Evolutionary conservation across 2,888 invertebrate species (phyloP).

Genomic region (Meteorus colon): DNA sequence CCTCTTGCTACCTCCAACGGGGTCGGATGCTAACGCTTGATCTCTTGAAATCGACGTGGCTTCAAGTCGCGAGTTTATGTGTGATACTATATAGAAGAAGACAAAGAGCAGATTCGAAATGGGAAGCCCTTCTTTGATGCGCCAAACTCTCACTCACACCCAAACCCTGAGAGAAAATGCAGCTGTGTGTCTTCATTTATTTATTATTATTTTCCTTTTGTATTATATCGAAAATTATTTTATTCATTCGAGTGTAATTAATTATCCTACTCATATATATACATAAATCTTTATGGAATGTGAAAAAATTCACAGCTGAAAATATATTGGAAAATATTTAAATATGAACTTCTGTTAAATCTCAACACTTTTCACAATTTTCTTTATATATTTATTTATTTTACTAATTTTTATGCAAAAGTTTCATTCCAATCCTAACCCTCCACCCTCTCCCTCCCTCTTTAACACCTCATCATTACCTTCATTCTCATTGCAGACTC

Average conservation of each 20-base stretch:
- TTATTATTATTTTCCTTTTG: background rate
- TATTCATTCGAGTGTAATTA: background rate
- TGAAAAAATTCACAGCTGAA: too few species aligned
- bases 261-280: background rate
- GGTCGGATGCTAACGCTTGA: conserved; percentile 12
- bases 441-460: too few species aligned
- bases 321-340: too few species aligned
- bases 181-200: conserved; percentile 9
- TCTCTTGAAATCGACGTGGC: conserved; percentile 10
- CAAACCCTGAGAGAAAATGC: conserved; percentile 2
- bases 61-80: conserved; percentile 12
- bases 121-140: conserved; percentile 5
- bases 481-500: too few species aligned
- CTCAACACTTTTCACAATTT: too few species aligned
- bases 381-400: too few species aligned
- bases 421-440: too few species aligned
- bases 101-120: background rate
- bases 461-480: too few species aligned
- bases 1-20: background rate
- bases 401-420: too few species aligned
- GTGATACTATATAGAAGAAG: background rate
- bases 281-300: background rate
- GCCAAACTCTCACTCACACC: background rate
- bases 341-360: too few species aligned
- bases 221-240: background rate